Evolutionary conservation across 2,113 vertebrate species (phyloP).

Genomic region (Festucalex cinctus): DNA sequence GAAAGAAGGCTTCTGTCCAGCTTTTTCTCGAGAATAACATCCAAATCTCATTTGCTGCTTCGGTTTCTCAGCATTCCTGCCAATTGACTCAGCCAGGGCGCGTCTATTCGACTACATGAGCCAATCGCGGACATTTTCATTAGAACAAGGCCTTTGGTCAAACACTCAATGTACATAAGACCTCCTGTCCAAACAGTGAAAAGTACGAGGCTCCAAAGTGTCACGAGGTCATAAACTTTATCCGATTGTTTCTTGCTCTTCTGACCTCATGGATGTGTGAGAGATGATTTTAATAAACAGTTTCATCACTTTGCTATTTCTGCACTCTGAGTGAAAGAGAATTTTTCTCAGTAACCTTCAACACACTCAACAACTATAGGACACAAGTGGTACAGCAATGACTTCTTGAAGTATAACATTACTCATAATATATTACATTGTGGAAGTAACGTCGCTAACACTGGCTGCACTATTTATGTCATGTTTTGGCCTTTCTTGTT

Average conservation of each 20-base stretch:
- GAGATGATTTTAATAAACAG: neutral
- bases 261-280: neutral
- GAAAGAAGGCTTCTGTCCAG: slow-evolving; percentile 19
- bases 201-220: neutral
- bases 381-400: too few relatives aligned
- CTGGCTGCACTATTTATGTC: neutral
- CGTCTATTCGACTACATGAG: slow-evolving; percentile 28
- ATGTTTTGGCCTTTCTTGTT: too few relatives aligned
- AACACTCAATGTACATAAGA: neutral
- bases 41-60: slow-evolving; percentile 33
- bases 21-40: slow-evolving; percentile 38
- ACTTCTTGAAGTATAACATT: too few relatives aligned
- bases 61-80: slow-evolving; percentile 54
- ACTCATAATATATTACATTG: neutral
- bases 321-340: neutral
- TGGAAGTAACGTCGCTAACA: neutral
- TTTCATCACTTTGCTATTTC: neutral
- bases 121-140: slow-evolving; percentile 25
- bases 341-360: neutral
- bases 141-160: neutral
- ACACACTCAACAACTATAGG: too few relatives aligned
- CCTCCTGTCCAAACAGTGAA: neutral
- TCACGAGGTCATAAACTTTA: neutral
- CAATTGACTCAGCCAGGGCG: slow-evolving; percentile 56
- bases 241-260: neutral